Base-by-base conservation (phyloP, 2,113 vertebrate genomes). In the Megaceryle torquata region DNA sequence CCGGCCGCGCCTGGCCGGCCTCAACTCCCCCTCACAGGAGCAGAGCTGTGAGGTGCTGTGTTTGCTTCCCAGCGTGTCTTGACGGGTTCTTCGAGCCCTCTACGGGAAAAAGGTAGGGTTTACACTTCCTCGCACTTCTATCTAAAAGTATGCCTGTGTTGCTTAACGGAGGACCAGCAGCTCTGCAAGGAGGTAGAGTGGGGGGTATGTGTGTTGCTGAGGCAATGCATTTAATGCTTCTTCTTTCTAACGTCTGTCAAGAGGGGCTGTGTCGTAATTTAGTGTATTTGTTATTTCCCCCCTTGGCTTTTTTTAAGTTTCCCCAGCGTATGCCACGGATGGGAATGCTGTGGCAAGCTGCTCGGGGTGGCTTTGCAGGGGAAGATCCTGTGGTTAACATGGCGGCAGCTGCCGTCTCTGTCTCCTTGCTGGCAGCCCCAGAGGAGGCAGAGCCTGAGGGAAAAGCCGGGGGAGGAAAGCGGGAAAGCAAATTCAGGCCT, bases 1-100 rank as follows among this genome's bases (percentile, higher is more conserved):
- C 1, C 0, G 26, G 3, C 3, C 0, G 3, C 3, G 5, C 31
- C 10, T 13, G 5, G 8, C 1, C 0, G 26, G 3, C 3, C 0
- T 31, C 26, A 53, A 15, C 51, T 28, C 3, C 1, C 1, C 5
- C 8, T 15, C 26, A 24, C 1, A 2, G 2, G 13, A 35, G 29
- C 15, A 18, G 12, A 12, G 21, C 12, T 31, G 13, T 25, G 10
- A n/a, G 26, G 20, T 2, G 37, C 29, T 2, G 26, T 5, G 3
- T 13, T 78, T 46, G 18, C 14, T 3, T 65, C 20, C 25, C 8
- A 13, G 29, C 1, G 0, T 24, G 5, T 18, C 13, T 6, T 56
- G 26, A 15, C 8, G 25, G 33, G 29, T 21, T 4, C 15, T 56
- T 16, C 0, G 1, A 21, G 39, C 28, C 39, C 15, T 69, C 54